phyloP scores from a whole-genome alignment of 2,888 invertebrate genomes.

The Agriopis marginaria region DNA sequence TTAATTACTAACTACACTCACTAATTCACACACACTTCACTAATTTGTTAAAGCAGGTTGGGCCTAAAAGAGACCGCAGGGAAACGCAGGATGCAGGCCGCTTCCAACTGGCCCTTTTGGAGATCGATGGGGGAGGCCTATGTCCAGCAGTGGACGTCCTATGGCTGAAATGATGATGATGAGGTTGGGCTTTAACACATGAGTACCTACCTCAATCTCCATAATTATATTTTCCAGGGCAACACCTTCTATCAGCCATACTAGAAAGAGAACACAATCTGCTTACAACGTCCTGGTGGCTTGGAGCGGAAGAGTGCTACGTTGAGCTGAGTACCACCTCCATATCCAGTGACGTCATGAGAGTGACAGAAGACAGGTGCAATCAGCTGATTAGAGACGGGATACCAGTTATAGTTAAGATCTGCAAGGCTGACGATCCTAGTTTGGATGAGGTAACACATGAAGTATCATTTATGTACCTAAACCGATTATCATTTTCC shows the following conservation, averaged over 20 bases:
- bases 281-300: constrained; percentile 93
- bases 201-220: background rate
- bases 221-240: constrained; percentile 79
- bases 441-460: constrained; percentile 76
- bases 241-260: constrained; percentile 93
- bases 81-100: too few species aligned
- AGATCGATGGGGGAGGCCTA: too few species aligned
- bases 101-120: too few species aligned
- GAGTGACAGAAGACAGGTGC: constrained; percentile 86
- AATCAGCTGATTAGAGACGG: constrained; percentile 90
- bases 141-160: too few species aligned
- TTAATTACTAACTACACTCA: too few species aligned
- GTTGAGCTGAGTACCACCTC: constrained; percentile 88
- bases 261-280: constrained; percentile 89
- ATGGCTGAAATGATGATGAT: too few species aligned
- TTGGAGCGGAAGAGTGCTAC: constrained; percentile 90
- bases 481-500: too few species aligned
- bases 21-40: too few species aligned
- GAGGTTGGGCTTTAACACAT: too few species aligned
- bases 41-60: too few species aligned
- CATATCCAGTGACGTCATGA: constrained; percentile 82
- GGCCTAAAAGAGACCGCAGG: too few species aligned
- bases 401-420: constrained; percentile 87
- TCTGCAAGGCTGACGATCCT: constrained; percentile 88
- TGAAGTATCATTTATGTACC: too few species aligned